These are phyloP conservation scores for Melanaphis sacchari DNA, from an alignment of 1,140 invertebrate species.

Conservation along the genomic window DNA sequence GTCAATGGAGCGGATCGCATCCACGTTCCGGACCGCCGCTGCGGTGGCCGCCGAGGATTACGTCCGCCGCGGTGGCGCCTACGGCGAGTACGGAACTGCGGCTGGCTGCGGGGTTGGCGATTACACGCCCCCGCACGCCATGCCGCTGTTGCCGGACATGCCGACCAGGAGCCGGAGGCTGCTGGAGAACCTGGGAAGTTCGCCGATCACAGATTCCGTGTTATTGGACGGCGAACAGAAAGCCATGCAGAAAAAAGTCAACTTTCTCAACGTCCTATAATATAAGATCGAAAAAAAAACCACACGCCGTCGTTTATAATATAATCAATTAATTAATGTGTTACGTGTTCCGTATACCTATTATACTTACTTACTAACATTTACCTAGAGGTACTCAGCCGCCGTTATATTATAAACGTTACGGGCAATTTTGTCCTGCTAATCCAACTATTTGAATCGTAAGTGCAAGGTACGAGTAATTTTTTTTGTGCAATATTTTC, in stretches of 20 bases:
- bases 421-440: too few relatives aligned
- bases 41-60: constrained; percentile 64
- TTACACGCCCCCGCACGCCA: constrained; percentile 68
- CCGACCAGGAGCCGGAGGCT: constrained; percentile 70
- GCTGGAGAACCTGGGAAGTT: constrained; percentile 70
- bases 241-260: constrained; percentile 63
- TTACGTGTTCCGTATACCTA: background rate
- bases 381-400: too few relatives aligned
- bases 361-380: too few relatives aligned
- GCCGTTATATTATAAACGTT: too few relatives aligned
- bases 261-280: constrained; percentile 57
- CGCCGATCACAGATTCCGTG: constrained; percentile 65
- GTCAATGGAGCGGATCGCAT: constrained; percentile 67
- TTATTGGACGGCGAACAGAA: constrained; percentile 51
- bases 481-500: too few relatives aligned
- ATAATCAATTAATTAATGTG: background rate
- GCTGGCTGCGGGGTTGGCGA: constrained; percentile 62
- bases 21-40: constrained; percentile 65
- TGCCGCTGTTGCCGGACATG: constrained; percentile 72
- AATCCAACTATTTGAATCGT: too few relatives aligned
- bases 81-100: constrained; percentile 65
- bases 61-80: constrained; percentile 62
- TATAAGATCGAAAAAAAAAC: background rate
- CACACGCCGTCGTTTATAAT: background rate
- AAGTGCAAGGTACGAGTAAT: too few relatives aligned